Base-by-base conservation (phyloP, 2,797 vertebrate species). In the Delichon dasypus region DNA sequence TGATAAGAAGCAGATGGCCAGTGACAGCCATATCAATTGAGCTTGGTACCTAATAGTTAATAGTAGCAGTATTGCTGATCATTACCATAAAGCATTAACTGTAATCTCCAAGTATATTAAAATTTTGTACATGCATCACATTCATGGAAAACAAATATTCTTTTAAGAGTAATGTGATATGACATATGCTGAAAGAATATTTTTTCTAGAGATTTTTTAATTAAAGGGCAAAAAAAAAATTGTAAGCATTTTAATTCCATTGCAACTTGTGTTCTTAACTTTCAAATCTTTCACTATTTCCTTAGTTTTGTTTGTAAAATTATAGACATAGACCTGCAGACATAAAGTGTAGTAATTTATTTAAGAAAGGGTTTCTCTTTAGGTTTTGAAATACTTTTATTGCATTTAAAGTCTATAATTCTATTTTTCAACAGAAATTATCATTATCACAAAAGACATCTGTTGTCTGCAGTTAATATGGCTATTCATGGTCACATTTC, bases 281-380 rank as follows among this genome's bases (percentile, higher is more conserved):
- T 30, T 50, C 32, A 30, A 67, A 44, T 1, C 26, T 23, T 54
- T 71, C 13, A 34, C 3, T 73, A 26, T 70, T 79, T 53, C 11
- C 30, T 45, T 83, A 48, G 17, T 23, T 67, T 73, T 76, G 1
- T 53, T 74, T 55, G 5, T 38, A 65, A 90, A 61, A 23, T 55
- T 54, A 19, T 27, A 70, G 3, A 3, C 17, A 51, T 6, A 34
- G 19, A 79, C 7, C 7, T 67, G 16, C 8, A 60, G 17, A 36
- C 5, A 27, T 11, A 20, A 23, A 55, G 2, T 16, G 16, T 11
- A 60, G 9, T 7, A 16, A 36, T 16, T 57, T 84, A 47, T 62
- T 75, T 78, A 51, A 76, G 32, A 34, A 6, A 57, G 5, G 1
- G 0, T 0, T 0, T 3, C 20, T 11, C 76, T 77, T 53, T 30